Base-by-base conservation (phyloP, 2,113 vertebrate species). In the Gavia stellata region DNA sequence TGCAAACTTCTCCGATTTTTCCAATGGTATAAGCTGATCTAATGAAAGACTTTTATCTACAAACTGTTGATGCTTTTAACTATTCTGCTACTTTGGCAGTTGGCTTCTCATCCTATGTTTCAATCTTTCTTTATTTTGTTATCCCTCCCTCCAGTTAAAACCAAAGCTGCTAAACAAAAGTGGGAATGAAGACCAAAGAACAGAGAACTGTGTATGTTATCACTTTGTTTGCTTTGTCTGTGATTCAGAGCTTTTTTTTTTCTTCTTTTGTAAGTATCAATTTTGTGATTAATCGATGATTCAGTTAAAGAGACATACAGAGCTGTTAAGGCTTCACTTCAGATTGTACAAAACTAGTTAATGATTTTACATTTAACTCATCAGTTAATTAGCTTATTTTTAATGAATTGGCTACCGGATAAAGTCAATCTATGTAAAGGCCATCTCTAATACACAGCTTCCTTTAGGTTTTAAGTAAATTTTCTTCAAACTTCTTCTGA, bases 71-170 rank as follows among this genome's bases (percentile, higher is more conserved):
- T 0, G 3, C 28, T 63, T 86, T 63, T 49, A 44, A 45, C 36
- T 73, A 50, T 29, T 87, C 42, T 62, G 70, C n/a, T 58, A 52
- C 21, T 7, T 95, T 33, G 62, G 62, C 74, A 89, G 36, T 17
- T 62, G 42, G 6, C 29, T 70, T 56, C 36, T 59, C 33, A 79
- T 24, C 17, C 26, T 38, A 8, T 20, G 45, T 89, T 81, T 84
- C 61, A 77, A 88, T 49, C 4, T 1, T 3, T 50, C 77, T 82
- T 70, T 29, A 13, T 45, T 80, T 81, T 79, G 29, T 92, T 67
- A 82, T 68, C 28, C 45, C 52, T 93, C 55, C 50, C 47, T 88
- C 65, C 91, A 98, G 98, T 87, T 96, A 92, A 98, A 98, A 96
- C 38, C 45, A 58, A 97, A 96, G 44, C 31, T 73, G 68, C 71